Evolutionary conservation across 2,797 vertebrate species (phyloP).

Genomic region (Smutsia temminckii): DNA sequence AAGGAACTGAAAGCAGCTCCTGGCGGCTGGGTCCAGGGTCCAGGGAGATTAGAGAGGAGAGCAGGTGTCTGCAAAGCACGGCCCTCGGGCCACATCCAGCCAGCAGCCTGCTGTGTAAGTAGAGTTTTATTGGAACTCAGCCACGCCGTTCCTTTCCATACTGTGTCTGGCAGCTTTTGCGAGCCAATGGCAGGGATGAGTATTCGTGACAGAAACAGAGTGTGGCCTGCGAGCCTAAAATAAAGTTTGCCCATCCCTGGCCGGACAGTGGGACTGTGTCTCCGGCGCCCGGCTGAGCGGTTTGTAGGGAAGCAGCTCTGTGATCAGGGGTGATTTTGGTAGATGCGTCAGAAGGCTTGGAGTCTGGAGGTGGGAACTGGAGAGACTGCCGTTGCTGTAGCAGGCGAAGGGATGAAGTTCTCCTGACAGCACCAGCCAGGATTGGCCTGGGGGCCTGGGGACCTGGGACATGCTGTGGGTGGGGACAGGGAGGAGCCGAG

Average conservation of each 20-base stretch:
- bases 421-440: rapidly evolving
- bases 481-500: not conserved
- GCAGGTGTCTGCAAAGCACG: not conserved
- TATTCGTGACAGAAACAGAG: not conserved
- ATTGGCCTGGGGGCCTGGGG: not conserved
- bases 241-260: not conserved
- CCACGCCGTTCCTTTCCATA: not conserved
- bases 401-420: not conserved
- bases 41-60: not conserved
- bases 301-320: not conserved
- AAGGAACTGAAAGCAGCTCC: not conserved
- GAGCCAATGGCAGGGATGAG: not conserved
- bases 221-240: not conserved
- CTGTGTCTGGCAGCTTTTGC: not conserved
- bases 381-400: not conserved
- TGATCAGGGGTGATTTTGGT: not conserved
- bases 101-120: not conserved
- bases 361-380: not conserved
- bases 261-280: not conserved
- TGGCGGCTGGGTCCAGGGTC: not conserved
- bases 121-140: not conserved
- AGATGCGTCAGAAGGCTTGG: not conserved
- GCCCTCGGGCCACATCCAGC: rapidly evolving
- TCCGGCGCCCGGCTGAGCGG: not conserved
- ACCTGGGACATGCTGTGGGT: not conserved